Conservation (phyloP, 35 echinoderm and acorn worm species). For the Holothuria glaberrima region DNA sequence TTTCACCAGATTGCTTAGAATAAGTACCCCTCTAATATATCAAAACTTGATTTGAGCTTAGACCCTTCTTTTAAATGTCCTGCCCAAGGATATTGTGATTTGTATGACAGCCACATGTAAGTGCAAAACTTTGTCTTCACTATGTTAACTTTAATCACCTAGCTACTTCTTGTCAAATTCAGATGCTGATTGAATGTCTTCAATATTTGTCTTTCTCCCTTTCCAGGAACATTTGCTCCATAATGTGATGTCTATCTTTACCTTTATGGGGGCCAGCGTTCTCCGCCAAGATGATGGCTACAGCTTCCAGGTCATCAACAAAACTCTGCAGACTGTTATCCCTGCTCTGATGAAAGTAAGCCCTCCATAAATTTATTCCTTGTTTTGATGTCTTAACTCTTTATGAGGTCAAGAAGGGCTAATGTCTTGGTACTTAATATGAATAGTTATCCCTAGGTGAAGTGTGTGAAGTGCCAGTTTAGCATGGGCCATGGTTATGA, state of each 20-base stretch:
- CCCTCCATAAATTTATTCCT: neutral
- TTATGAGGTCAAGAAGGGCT: too few species aligned
- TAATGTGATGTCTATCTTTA: slow-evolving; percentile 99
- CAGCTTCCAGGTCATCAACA: slow-evolving; percentile 96
- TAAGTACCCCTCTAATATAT: too few species aligned
- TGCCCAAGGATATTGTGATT: too few species aligned
- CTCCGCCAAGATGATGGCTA: slow-evolving; percentile 91
- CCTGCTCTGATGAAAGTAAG: slow-evolving; percentile 91
- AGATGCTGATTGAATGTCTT: neutral
- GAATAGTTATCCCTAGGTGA: too few species aligned
- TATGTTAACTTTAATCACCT: neutral
- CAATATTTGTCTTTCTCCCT: neutral
- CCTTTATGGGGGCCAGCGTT: slow-evolving; percentile 97
- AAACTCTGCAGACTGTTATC: slow-evolving; percentile 89
- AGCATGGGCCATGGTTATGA: too few species aligned
- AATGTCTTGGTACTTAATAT: too few species aligned
- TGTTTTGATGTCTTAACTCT: too few species aligned
- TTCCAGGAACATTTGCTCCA: slow-evolving; percentile 93
- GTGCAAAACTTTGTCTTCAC: neutral
- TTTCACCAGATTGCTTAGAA: too few species aligned
- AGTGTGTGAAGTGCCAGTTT: too few species aligned
- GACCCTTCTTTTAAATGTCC: neutral
- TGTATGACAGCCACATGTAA: neutral
- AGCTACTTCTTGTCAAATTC: too few species aligned
- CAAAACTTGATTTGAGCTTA: too few species aligned